phyloP scores from a whole-genome alignment of 2,888 invertebrate genomes.

The Hartigia nigra region DNA sequence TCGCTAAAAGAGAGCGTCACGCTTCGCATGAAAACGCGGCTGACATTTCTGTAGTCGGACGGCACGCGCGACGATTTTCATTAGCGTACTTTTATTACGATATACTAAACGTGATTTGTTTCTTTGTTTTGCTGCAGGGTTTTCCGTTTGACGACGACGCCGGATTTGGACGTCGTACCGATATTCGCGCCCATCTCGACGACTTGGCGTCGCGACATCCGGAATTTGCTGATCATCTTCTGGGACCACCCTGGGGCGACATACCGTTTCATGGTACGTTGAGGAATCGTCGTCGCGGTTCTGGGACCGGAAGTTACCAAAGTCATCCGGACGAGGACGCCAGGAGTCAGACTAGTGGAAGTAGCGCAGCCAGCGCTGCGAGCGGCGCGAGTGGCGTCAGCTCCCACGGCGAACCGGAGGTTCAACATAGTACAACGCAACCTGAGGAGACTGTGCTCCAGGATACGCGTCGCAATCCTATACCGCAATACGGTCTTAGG shows the following conservation, averaged over 20 bases:
- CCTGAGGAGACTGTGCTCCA: constrained; percentile 26
- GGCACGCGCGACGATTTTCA: neutral
- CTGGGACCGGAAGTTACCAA: constrained; percentile 41
- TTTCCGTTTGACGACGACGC: constrained; percentile 76
- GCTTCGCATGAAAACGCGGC: neutral
- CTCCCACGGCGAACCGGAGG: constrained; percentile 54
- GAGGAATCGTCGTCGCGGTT: constrained; percentile 49
- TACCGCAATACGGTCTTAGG: constrained; percentile 77
- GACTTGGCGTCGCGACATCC: constrained; percentile 80
- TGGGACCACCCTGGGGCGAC: constrained; percentile 61
- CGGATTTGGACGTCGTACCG: constrained; percentile 67
- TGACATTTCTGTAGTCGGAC: neutral
- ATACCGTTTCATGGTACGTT: constrained; percentile 51
- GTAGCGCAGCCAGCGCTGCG: constrained; percentile 54
- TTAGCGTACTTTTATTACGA: neutral
- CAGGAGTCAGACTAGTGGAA: constrained; percentile 59
- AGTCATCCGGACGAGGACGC: constrained; percentile 59
- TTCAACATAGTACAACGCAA: constrained; percentile 13
- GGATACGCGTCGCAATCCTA: constrained; percentile 50
- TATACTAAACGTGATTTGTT: neutral
- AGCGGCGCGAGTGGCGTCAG: constrained; percentile 57
- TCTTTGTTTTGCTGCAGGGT: constrained; percentile 61
- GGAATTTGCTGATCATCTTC: constrained; percentile 78
- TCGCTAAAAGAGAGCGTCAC: neutral
- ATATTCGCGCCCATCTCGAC: constrained; percentile 71